Evolutionary conservation across 2,888 invertebrate species (phyloP).

Genomic region (Ceraclea dissimilis): DNA sequence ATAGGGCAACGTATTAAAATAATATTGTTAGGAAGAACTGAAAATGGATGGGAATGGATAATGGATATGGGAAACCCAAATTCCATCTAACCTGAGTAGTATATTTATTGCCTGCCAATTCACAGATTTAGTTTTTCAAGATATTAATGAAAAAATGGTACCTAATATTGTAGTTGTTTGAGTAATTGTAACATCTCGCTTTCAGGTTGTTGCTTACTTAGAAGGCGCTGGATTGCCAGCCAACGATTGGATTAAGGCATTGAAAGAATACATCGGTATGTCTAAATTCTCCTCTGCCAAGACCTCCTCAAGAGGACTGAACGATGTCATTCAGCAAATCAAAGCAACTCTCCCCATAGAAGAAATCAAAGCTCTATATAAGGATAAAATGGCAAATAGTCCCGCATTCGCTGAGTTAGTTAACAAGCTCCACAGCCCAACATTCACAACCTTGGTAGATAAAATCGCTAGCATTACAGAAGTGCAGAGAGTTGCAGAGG

Average conservation of each 20-base stretch:
- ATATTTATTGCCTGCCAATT: no score
- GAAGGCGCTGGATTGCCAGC: constrained; percentile 10
- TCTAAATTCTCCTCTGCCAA: neutral
- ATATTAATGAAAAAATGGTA: no score
- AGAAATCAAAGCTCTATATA: constrained; percentile 4
- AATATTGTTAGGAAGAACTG: no score
- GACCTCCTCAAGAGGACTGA: neutral
- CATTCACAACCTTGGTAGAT: constrained; percentile 5
- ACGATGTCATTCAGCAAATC: constrained; percentile 9
- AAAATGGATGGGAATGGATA: no score
- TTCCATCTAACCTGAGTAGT: no score
- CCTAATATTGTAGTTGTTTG: no score
- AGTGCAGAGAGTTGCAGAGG: constrained; percentile 4
- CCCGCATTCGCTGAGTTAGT: constrained; percentile 10
- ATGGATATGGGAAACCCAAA: no score
- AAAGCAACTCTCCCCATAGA: constrained; percentile 7
- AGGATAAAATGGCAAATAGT: constrained; percentile 7
- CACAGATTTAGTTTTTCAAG: no score
- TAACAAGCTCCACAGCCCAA: constrained; percentile 1
- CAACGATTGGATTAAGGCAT: neutral
- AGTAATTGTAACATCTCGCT: no score
- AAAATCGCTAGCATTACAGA: neutral
- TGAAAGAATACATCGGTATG: constrained; percentile 9
- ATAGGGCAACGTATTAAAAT: no score
- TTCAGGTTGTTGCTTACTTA: constrained; percentile 10